Evolutionary conservation across 1,140 invertebrate genomes (phyloP), one percentile per base, ranked within the genome.

Genomic region (Bombus vancouverensis): DNA sequence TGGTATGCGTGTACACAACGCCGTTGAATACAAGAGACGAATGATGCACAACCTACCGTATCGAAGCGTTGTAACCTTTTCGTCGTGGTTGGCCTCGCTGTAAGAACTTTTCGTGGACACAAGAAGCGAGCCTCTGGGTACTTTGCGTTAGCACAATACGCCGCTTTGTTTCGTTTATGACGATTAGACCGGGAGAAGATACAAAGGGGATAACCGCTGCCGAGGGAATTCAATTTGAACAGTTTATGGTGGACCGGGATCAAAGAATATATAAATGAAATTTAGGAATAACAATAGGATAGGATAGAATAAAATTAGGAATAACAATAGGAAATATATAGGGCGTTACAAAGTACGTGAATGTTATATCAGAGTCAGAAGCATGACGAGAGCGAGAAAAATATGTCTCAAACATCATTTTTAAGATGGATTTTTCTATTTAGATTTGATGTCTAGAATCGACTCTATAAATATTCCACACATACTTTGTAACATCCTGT

Each of bases 41-140:
- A 28, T 37, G 65, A 76, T 83, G 9, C 34, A 47, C 34, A 44
- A 8, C 4, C 13, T 2, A 44, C 47, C 53, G 53, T 79, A 62
- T 79, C 75, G 72, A 85, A 53, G 39, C 76, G 22, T 79, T 84
- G 57, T 72, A 79, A 71, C 53, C 39, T 53, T 79, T 65, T 57
- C 28, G 39, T 32, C 5, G 22, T 32, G 37, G 70, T 28, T 18
- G 70, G 18, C 4, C 4, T 57, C 15, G 6, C 18, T 25, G n/a
- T 28, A 66, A 53, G 39, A 59, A 62, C 44, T 32, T 39, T 66
- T 10, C 25, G 12, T n/a, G 39, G 39, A 32, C n/a, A 22, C 28
- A n/a, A 34, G 34, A 62, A 18, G 18, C 65, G 2, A 47, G 65
- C 28, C 34, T 32, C n/a, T 22, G 71, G 42, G 9, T 47, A 18